Conservation (phyloP, 2,113 vertebrate genomes). For the Limnothrissa miodon region DNA sequence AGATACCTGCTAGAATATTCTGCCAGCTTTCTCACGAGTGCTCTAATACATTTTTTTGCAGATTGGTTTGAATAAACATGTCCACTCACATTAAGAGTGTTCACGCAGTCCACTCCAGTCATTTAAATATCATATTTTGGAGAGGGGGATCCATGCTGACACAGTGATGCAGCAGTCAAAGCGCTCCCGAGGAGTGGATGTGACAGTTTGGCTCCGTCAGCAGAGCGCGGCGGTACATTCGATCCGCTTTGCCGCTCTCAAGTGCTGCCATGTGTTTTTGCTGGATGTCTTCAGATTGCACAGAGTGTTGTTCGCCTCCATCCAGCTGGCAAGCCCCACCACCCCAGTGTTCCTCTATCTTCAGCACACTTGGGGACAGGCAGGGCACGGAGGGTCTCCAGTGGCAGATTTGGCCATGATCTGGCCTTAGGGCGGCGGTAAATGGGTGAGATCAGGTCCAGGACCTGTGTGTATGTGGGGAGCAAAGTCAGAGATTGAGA, state of each 20-base stretch:
- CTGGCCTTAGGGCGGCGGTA: no score
- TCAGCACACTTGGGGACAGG: no score
- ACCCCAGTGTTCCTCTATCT: background rate
- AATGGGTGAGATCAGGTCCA: background rate
- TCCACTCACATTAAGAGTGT: background rate
- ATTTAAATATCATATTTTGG: background rate
- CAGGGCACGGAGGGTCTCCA: background rate
- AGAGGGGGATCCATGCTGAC: background rate
- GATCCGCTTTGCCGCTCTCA: background rate
- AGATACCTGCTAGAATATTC: background rate
- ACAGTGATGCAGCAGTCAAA: slow-evolving; percentile 12
- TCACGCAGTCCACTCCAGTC: background rate
- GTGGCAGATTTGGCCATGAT: no score
- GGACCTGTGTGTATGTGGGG: background rate
- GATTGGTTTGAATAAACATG: background rate
- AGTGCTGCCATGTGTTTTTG: slow-evolving; percentile 17
- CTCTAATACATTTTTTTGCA: background rate
- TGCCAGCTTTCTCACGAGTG: background rate
- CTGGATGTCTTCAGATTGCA: slow-evolving; percentile 11
- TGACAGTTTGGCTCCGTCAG: slow-evolving; percentile 14
- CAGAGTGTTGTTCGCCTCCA: background rate
- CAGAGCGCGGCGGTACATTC: background rate
- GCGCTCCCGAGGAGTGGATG: background rate
- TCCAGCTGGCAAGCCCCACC: background rate
- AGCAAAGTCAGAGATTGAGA: background rate